Evolutionary conservation across 2,113 vertebrate species (phyloP).

Genomic region (Gobiocypris rarus): DNA sequence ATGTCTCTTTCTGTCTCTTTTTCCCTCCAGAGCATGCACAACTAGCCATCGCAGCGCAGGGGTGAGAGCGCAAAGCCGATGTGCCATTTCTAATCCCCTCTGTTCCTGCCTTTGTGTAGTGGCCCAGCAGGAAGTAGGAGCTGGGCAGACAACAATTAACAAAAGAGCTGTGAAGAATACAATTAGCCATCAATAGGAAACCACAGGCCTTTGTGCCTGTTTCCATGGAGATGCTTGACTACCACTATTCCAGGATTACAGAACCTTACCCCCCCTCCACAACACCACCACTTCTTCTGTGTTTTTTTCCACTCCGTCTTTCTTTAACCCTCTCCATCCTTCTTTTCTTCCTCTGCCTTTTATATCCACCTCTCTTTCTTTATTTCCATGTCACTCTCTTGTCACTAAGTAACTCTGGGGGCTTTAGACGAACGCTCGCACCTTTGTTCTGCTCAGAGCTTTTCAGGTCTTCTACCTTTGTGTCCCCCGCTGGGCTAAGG

Average conservation of each 20-base stretch:
- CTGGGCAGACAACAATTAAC: slow-evolving; percentile 88
- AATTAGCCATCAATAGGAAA: slow-evolving; percentile 94
- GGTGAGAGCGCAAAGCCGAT: slow-evolving; percentile 70
- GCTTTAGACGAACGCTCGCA: slow-evolving; percentile 38
- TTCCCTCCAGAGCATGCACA: slow-evolving; percentile 35
- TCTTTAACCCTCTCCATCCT: slow-evolving; percentile 44
- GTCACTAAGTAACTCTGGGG: slow-evolving; percentile 57
- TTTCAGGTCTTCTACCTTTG: slow-evolving; percentile 67
- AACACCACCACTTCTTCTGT: slow-evolving; percentile 64
- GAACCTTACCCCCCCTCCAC: slow-evolving; percentile 65
- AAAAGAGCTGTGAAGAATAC: slow-evolving; percentile 86
- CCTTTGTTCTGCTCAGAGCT: slow-evolving; percentile 58
- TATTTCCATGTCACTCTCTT: slow-evolving; percentile 61
- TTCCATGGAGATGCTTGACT: slow-evolving; percentile 85
- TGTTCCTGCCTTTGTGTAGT: slow-evolving; percentile 83
- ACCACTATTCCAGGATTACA: slow-evolving; percentile 79
- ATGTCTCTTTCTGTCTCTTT: slow-evolving; percentile 56
- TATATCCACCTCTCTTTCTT: slow-evolving; percentile 49
- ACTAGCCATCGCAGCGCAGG: slow-evolving; percentile 50
- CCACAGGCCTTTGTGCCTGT: slow-evolving; percentile 90
- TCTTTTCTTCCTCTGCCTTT: slow-evolving; percentile 48
- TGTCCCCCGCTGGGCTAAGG: slow-evolving; percentile 56
- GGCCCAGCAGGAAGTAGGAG: slow-evolving; percentile 80
- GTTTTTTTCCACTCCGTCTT: slow-evolving; percentile 53
- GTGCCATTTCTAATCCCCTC: slow-evolving; percentile 84